Evolutionary conservation across 2,888 invertebrate genomes (phyloP).

Genomic region (Meandrusa payeni): DNA sequence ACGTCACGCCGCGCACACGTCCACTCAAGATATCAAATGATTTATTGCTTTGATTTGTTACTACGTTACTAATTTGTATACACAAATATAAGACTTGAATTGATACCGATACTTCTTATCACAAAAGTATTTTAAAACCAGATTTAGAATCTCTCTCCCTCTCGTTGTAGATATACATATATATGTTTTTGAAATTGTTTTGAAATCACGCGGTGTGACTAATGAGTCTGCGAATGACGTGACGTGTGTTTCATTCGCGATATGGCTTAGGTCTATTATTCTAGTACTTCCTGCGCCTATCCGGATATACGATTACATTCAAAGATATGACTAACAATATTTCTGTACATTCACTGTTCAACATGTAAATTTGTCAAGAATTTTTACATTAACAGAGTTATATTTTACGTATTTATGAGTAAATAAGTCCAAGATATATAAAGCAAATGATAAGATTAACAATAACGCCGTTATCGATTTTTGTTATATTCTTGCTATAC

Average conservation of each 20-base stretch:
- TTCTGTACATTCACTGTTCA: no score
- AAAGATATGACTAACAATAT: not conserved
- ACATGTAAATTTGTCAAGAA: not conserved
- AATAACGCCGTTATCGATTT: not conserved
- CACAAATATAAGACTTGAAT: not conserved
- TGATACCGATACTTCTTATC: no score
- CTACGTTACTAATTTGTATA: conserved; percentile 26
- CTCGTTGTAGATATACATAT: no score
- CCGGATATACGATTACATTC: conserved; percentile 9
- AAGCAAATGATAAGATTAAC: conserved; percentile 14
- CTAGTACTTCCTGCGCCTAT: conserved; percentile 1
- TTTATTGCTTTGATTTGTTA: conserved; percentile 47
- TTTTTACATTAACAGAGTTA: not conserved
- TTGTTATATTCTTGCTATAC: no score
- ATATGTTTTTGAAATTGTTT: no score
- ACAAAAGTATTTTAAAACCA: no score
- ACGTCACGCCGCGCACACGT: conserved; percentile 48
- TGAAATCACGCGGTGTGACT: conserved; percentile 2
- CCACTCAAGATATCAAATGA: conserved; percentile 62
- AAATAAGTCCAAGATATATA: conserved; percentile 2
- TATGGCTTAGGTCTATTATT: no score
- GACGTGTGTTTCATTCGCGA: no score
- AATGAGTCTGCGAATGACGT: conserved; percentile 6
- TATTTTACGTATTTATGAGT: conserved; percentile 9
- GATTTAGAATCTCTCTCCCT: conserved; percentile 1